These are phyloP conservation scores for Theristicus caerulescens DNA, from an alignment of 2,113 vertebrate genomes.

Conservation along the genomic window DNA sequence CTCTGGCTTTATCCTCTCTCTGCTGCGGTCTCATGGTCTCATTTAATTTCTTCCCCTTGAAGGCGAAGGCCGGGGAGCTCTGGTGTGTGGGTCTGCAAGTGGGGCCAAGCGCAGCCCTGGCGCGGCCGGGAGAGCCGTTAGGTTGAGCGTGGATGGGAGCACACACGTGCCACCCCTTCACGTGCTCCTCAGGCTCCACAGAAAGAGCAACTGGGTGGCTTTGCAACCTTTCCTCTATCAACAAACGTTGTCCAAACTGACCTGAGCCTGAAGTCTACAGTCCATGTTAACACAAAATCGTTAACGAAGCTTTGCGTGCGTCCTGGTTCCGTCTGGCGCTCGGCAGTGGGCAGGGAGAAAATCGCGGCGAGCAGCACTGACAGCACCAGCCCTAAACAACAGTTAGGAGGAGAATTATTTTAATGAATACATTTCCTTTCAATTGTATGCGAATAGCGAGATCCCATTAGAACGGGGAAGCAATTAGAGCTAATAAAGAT, in stretches of 20 bases:
- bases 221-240: not conserved
- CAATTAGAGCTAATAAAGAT: slow-evolving; percentile 87
- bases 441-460: slow-evolving; percentile 77
- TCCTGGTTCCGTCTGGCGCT: slow-evolving; percentile 19
- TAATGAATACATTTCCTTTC: slow-evolving; percentile 85
- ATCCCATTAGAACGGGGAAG: slow-evolving; percentile 83
- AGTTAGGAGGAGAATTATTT: slow-evolving; percentile 79
- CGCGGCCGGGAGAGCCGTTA: fast-evolving
- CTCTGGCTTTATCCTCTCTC: not conserved
- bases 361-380: slow-evolving; percentile 50
- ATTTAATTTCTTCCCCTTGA: not conserved
- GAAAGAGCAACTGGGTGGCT: not conserved
- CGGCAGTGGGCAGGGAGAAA: slow-evolving; percentile 33
- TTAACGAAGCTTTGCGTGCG: slow-evolving; percentile 15
- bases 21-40: not conserved
- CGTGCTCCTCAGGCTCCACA: fast-evolving
- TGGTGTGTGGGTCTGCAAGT: not conserved
- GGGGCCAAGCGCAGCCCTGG: fast-evolving
- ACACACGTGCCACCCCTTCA: not conserved
- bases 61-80: not conserved
- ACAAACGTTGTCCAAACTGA: slow-evolving; percentile 28
- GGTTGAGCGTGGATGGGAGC: not conserved
- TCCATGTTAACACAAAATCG: not conserved
- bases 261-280: not conserved
- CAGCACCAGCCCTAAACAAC: slow-evolving; percentile 70